Conservation (phyloP, 2,888 invertebrate genomes). For the Rotaria socialis region DNA sequence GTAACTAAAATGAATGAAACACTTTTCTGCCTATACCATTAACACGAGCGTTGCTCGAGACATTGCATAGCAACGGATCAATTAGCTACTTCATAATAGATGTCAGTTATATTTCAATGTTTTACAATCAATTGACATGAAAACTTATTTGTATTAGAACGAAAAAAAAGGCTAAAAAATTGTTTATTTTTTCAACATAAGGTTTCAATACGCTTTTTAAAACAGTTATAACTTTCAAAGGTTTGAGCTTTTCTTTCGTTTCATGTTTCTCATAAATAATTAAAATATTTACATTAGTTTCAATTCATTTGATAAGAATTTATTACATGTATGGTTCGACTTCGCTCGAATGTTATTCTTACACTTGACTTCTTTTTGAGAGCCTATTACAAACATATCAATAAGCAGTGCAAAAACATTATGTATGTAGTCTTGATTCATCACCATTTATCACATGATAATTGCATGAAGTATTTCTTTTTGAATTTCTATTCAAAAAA, state of each 20-base stretch:
- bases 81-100: not conserved
- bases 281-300: not conserved
- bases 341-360: not conserved
- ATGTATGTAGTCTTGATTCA: not conserved
- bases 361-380: not conserved
- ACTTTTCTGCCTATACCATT: not conserved
- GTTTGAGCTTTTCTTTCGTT: not conserved
- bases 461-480: not conserved
- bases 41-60: not conserved
- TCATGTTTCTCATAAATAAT: not conserved
- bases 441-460: not conserved
- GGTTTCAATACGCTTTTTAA: too few species aligned
- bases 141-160: not conserved
- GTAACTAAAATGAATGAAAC: not conserved
- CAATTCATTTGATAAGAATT: not conserved
- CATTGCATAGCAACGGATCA: not conserved
- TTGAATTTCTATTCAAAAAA: not conserved
- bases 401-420: not conserved
- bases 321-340: not conserved
- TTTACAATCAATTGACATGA: too few species aligned
- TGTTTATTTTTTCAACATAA: not conserved
- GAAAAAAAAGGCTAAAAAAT: not conserved
- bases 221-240: not conserved
- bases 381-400: not conserved
- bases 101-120: not conserved